Percentiles rank a stretch among this genome's conserved stretches.
Evolutionary conservation across 2,888 invertebrate genomes (phyloP).

Genomic region (Hypsopygia costalis): DNA sequence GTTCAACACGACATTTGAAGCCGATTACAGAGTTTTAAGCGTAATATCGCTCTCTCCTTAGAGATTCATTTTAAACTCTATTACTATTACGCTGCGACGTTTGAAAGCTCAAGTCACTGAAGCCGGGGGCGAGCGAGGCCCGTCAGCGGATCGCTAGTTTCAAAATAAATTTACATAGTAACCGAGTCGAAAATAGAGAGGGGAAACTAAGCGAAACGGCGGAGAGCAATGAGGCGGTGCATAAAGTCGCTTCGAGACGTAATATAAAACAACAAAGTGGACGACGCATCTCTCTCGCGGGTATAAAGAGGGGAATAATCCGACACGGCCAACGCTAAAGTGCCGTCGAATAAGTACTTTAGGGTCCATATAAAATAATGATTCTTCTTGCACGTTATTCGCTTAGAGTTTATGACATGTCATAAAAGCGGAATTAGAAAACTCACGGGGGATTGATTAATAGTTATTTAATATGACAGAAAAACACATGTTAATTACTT

Average conservation of each 20-base stretch:
- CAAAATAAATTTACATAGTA: conserved; percentile 71
- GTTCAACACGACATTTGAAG: too few species aligned
- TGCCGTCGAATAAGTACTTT: conserved; percentile 56
- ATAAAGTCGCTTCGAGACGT: conserved; percentile 71
- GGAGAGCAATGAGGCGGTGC: conserved; percentile 76
- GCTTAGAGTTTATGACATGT: conserved; percentile 35
- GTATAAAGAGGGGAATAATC: conserved; percentile 70
- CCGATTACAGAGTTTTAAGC: too few species aligned
- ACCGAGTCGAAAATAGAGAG: conserved; percentile 73
- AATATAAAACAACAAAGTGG: conserved; percentile 79
- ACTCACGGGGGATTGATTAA: conserved; percentile 17
- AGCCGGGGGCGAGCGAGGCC: conserved; percentile 29
- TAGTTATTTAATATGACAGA: conserved; percentile 20
- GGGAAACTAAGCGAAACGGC: conserved; percentile 72
- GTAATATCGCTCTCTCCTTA: neutral
- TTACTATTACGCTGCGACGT: neutral
- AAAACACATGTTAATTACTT: conserved; percentile 33
- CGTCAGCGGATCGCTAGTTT: conserved; percentile 42
- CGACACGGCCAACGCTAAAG: conserved; percentile 58
- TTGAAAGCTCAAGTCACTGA: neutral
- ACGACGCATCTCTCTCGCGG: conserved; percentile 66
- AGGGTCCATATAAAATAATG: conserved; percentile 66
- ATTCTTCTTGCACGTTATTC: conserved; percentile 53
- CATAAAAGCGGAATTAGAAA: conserved; percentile 34
- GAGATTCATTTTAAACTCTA: neutral